Evolutionary conservation across 92 coral and sea anemone species (phyloP), one percentile per base, ranked within the genome.

Genomic region (Palythoa grandis): DNA sequence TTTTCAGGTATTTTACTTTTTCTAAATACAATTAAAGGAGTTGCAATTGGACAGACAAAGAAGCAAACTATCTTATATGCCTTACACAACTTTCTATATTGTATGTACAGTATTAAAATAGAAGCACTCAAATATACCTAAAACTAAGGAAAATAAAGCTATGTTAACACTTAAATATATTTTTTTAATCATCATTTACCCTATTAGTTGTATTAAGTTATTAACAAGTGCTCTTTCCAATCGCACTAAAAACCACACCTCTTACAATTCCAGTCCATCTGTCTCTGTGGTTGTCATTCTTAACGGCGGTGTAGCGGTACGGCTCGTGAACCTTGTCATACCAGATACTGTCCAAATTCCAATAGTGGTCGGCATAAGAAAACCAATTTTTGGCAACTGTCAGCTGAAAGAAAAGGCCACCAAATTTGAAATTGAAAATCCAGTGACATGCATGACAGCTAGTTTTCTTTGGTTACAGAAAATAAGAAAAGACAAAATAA

Each of bases 281-380:
- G 61, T 29, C 11, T 5, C 29, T 8, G 24, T 57, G 16, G 65
- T 43, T 20, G 60, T n/a, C 24, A 19, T 23, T 16, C 7, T 6
- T 11, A 6, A 16, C 15, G 29, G 16, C 56, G 0, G 53, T 11
- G 75, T 43, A 22, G 20, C 22, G 85, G 48, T 20, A 48, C 5
- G 40, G 73, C 16, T 80, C 85, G 29, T 80, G 66, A 3, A 80
- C 11, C 40, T 5, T n/a, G 60, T 66, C 38, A 24, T 48, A 39
- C 24, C 74, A 4, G 58, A 80, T 80, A 8, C 61, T 80, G 47
- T 80, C 73, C 38, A 80, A 17, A 23, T 43, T 48, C 85, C 85
- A 80, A 40, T 80, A 67, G 39, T 67, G 85, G 53, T 80, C 16
- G 2, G 74, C 85, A 4, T 80, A 13, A 12, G 85, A 80, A 29